Evolutionary conservation across 2,113 vertebrate species (phyloP).

Genomic region (Phaetusa simplex): DNA sequence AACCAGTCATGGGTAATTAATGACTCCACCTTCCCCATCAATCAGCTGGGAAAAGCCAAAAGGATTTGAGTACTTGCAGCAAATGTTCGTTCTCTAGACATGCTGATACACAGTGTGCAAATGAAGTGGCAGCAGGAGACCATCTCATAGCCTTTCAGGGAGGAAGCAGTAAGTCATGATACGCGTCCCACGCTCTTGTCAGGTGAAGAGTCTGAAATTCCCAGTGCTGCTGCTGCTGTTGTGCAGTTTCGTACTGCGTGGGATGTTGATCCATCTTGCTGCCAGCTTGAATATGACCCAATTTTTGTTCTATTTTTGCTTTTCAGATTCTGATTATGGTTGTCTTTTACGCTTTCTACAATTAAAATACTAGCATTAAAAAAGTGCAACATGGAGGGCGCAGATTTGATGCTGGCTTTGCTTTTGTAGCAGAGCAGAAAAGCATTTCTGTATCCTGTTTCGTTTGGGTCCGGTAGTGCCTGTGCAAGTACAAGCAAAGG

Average conservation of each 20-base stretch:
- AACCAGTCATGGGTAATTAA: slow-evolving; percentile 54
- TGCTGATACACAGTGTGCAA: neutral
- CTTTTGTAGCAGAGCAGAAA: neutral
- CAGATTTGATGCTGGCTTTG: neutral
- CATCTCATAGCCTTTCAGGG: neutral
- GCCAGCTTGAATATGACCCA: slow-evolving; percentile 45
- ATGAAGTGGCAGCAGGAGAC: slow-evolving; percentile 38
- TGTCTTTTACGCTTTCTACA: neutral
- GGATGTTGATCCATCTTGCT: slow-evolving; percentile 39
- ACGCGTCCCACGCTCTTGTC: slow-evolving; percentile 44
- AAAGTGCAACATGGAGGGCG: neutral
- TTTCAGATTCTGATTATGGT: slow-evolving; percentile 10
- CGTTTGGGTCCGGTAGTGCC: neutral
- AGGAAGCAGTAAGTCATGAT: slow-evolving; percentile 43
- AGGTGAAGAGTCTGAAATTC: slow-evolving; percentile 43
- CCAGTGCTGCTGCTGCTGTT: slow-evolving; percentile 36
- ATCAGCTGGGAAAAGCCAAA: slow-evolving; percentile 50
- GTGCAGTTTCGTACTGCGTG: slow-evolving; percentile 15
- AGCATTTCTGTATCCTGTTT: neutral
- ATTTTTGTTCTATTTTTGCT: slow-evolving; percentile 49
- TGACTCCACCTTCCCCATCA: slow-evolving; percentile 55
- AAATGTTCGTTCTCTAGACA: slow-evolving; percentile 38
- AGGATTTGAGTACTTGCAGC: slow-evolving; percentile 32
- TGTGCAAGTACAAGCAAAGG: neutral
- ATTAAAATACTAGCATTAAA: slow-evolving; percentile 11